Conservation (phyloP, 1,140 invertebrate species). For the Scaptomyza graminum region DNA sequence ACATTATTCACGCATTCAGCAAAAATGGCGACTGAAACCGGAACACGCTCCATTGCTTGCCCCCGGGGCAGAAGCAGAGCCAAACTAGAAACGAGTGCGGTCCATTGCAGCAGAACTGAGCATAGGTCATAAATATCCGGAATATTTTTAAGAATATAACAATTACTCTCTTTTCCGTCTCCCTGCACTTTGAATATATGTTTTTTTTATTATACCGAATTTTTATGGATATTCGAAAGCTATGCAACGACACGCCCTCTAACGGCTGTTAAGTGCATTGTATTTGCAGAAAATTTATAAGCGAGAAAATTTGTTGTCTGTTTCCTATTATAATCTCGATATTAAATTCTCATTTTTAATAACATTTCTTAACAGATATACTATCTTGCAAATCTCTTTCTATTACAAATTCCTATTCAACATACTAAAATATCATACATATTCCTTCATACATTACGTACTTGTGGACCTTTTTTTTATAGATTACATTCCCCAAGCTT, state of each 20-base stretch:
- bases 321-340: too few relatives aligned
- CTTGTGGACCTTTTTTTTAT: slow-evolving; percentile 13
- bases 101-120: slow-evolving; percentile 1
- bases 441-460: background rate
- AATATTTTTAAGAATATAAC: slow-evolving; percentile 81
- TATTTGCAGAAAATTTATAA: too few relatives aligned
- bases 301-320: too few relatives aligned
- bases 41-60: slow-evolving; percentile 50
- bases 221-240: slow-evolving; percentile 35
- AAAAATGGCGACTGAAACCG: slow-evolving; percentile 60
- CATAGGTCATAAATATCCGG: slow-evolving; percentile 71
- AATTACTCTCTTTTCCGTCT: slow-evolving; percentile 44
- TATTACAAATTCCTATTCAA: slow-evolving; percentile 3
- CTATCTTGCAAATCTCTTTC: slow-evolving; percentile 21
- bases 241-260: slow-evolving; percentile 26
- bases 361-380: background rate
- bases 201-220: slow-evolving; percentile 19
- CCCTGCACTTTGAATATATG: background rate
- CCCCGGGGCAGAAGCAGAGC: too few relatives aligned
- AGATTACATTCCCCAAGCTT: slow-evolving; percentile 19
- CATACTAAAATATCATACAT: background rate
- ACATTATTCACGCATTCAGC: slow-evolving; percentile 78
- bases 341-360: too few relatives aligned
- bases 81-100: slow-evolving; percentile 20
- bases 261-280: slow-evolving; percentile 8